These are phyloP conservation scores for Cydia amplana DNA, from an alignment of 1,140 invertebrate genomes.

Conservation along the genomic window DNA sequence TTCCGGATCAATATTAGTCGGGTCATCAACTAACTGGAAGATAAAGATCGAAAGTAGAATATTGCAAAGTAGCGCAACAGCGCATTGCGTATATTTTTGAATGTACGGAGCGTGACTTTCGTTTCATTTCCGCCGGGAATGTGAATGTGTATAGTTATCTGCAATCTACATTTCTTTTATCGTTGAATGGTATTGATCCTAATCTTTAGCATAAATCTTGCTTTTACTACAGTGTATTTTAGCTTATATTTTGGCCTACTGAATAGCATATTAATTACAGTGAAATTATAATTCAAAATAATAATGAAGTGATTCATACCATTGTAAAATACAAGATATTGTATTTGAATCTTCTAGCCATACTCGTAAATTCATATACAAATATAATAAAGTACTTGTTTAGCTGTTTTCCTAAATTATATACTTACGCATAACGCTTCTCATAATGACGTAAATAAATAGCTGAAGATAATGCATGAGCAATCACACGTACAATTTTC, in stretches of 20 bases:
- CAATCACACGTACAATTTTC: constrained; percentile 3
- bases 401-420: not conserved
- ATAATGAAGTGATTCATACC: too few relatives aligned
- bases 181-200: not conserved
- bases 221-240: not conserved
- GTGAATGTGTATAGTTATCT: not conserved
- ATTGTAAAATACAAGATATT: too few relatives aligned
- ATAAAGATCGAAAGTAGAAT: constrained; percentile 1
- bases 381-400: too few relatives aligned
- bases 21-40: not conserved
- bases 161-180: not conserved
- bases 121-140: not conserved
- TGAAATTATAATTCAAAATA: too few relatives aligned
- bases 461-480: not conserved
- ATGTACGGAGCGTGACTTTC: not conserved
- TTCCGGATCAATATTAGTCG: not conserved
- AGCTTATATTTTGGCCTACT: not conserved
- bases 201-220: not conserved
- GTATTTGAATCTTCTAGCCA: too few relatives aligned
- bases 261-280: too few relatives aligned
- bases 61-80: not conserved
- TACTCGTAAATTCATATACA: too few relatives aligned
- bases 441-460: not conserved
- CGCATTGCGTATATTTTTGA: constrained; percentile 21
- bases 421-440: not conserved